Evolutionary conservation across 1,140 invertebrate species (phyloP).

Genomic region (Lasaia peninsularis): DNA sequence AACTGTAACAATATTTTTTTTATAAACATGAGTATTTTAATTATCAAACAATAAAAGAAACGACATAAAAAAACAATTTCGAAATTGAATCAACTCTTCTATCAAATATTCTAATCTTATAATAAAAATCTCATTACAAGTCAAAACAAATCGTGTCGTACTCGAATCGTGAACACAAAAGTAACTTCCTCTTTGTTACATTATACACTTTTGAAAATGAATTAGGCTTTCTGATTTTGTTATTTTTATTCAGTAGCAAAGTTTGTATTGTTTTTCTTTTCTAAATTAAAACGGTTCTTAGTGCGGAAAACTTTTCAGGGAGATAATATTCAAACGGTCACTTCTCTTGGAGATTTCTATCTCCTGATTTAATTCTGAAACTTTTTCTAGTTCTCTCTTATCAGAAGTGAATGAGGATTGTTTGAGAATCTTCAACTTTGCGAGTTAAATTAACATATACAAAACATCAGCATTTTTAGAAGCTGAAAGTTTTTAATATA

Average conservation of each 20-base stretch:
- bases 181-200: slow-evolving; percentile 21
- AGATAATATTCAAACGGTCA: slow-evolving; percentile 55
- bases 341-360: slow-evolving; percentile 58
- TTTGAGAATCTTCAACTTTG: slow-evolving; percentile 30
- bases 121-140: slow-evolving; percentile 15
- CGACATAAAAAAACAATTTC: neutral
- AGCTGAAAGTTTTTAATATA: neutral
- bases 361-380: slow-evolving; percentile 60
- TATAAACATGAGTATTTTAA: no score
- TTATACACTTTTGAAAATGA: slow-evolving; percentile 51
- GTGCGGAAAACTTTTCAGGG: slow-evolving; percentile 36
- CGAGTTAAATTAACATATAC: slow-evolving; percentile 24
- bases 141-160: slow-evolving; percentile 24
- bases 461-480: neutral
- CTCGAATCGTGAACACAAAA: slow-evolving; percentile 30
- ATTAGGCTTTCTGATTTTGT: slow-evolving; percentile 52
- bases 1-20: no score
- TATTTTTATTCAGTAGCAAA: slow-evolving; percentile 66
- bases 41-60: no score
- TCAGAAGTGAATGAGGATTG: slow-evolving; percentile 41
- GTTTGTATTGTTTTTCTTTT: slow-evolving; percentile 59
- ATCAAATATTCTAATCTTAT: slow-evolving; percentile 17
- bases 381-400: slow-evolving; percentile 50
- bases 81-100: slow-evolving; percentile 8
- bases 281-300: slow-evolving; percentile 19